Base-by-base conservation (phyloP, 2,888 invertebrate species). In the Lathronympha strigana region DNA sequence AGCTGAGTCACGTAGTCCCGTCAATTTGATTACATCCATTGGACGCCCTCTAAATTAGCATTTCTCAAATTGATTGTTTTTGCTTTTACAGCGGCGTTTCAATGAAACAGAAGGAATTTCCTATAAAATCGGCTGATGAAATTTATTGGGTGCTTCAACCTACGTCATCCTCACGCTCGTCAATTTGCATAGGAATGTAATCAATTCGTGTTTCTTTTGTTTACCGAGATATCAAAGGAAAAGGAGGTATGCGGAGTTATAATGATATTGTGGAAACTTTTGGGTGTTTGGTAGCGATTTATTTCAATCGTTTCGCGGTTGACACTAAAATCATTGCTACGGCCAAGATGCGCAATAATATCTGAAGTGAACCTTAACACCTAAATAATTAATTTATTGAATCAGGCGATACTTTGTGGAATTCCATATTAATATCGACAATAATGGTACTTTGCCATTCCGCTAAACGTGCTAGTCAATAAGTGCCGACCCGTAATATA, bases 171-270 rank as follows among this genome's bases (percentile, higher is more conserved):
- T 68, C 70, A 70, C 72, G 71, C 63, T 72, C 72, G 73, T 67
- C 75, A 72, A 84, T 83, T 84, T 84, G 76, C 83, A 84, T 84
- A 72, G 73, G 71, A 81, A 80, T 79, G 77, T 79, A 79, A 84
- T 82, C 77, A 81, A 80, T 80, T 78, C 69, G 62, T 71, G 68
- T 70, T 75, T 76, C 75, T 78, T 76, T 80, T 78, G 77, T 78
- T 76, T 73, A 67, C 68, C 57, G 33, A 58, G 64, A 67, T 66
- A 72, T 67, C 66, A 69, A 68, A 69, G 49, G 68, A 61, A 61
- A 67, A 68, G n/a, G 54, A 51, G 64, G 45, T 54, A 66, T 36
- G 50, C 38, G 11, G 23, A 47, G 45, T 54, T 47, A 61, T 66
- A 66, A 64, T 36, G 36, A 53, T 64, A 36, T 64, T 58, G 43